A percentile compares a stretch with the other conserved stretches of the same genome.
phyloP scores from a whole-genome alignment of 2,113 vertebrate genomes.

The Stigmatopora nigra region DNA sequence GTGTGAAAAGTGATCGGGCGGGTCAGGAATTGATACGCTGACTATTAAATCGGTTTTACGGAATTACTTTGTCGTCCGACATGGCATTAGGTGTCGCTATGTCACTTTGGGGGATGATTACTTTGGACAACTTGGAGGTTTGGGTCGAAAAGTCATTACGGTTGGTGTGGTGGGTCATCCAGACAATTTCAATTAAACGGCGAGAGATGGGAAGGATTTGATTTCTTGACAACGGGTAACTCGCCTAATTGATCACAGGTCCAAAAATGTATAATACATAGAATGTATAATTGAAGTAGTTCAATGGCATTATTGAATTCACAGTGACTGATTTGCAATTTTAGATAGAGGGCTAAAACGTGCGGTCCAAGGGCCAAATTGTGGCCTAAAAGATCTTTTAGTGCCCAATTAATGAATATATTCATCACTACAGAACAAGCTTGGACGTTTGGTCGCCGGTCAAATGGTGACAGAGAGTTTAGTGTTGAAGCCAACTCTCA shows the following conservation, averaged over 20 bases:
- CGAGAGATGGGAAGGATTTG: neutral
- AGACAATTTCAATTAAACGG: neutral
- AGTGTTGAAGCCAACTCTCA: too few relatives aligned
- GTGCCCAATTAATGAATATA: too few relatives aligned
- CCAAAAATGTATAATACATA: neutral
- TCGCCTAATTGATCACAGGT: neutral
- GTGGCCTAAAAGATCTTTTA: too few relatives aligned
- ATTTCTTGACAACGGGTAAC: neutral
- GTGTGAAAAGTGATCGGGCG: slow-evolving; percentile 10
- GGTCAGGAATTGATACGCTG: slow-evolving; percentile 22
- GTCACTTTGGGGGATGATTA: slow-evolving; percentile 14
- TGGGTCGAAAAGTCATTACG: slow-evolving; percentile 3
- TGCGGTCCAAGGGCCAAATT: too few relatives aligned
- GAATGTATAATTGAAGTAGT: too few relatives aligned
- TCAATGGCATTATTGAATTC: too few relatives aligned
- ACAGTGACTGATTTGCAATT: too few relatives aligned
- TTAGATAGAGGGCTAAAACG: neutral
- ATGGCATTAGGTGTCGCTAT: slow-evolving; percentile 3
- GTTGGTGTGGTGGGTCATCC: neutral
- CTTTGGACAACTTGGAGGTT: neutral
- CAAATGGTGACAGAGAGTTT: too few relatives aligned
- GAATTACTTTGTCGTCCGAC: slow-evolving; percentile 19
- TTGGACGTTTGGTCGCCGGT: too few relatives aligned
- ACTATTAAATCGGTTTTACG: slow-evolving; percentile 32
- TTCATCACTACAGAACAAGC: too few relatives aligned